Conservation (phyloP, 37 sponge, comb jelly and placozoan genomes). For the Agelas oroides region DNA sequence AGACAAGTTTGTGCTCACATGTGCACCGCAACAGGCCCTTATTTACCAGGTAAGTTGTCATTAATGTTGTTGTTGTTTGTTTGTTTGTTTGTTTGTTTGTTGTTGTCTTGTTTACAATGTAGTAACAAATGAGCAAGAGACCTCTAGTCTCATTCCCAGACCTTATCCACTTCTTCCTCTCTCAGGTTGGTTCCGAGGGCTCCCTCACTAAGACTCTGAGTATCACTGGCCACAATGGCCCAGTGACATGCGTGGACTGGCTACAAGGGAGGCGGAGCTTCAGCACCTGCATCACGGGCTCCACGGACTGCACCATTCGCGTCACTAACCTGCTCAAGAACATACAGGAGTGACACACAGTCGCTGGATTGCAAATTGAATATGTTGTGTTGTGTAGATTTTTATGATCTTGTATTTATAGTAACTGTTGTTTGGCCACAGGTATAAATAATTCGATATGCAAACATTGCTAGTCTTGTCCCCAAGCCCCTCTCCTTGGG, state of each 20-base stretch:
- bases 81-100: no score
- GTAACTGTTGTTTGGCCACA: no score
- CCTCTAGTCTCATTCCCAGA: no score
- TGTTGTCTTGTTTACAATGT: no score
- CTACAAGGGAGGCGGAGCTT: slow-evolving; percentile 55
- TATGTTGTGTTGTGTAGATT: no score
- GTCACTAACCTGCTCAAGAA: slow-evolving; percentile 79
- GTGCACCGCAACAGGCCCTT: slow-evolving; percentile 58
- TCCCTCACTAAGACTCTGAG: slow-evolving; percentile 41
- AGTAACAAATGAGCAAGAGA: no score
- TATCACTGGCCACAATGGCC: slow-evolving; percentile 64
- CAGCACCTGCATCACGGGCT: slow-evolving; percentile 84
- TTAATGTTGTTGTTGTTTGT: no score
- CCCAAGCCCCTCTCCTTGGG: no score
- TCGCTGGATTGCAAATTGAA: no score
- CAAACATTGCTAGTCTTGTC: no score
- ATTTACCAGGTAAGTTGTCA: slow-evolving; percentile 63
- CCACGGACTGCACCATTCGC: slow-evolving; percentile 68
- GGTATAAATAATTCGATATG: no score
- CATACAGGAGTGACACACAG: not conserved
- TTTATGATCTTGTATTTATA: no score
- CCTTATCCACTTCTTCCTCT: not conserved
- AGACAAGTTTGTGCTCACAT: slow-evolving; percentile 77
- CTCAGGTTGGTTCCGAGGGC: slow-evolving; percentile 24
- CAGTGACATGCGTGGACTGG: slow-evolving; percentile 92